Conservation (phyloP, 2,113 vertebrate genomes). For the Colinus virginianus region DNA sequence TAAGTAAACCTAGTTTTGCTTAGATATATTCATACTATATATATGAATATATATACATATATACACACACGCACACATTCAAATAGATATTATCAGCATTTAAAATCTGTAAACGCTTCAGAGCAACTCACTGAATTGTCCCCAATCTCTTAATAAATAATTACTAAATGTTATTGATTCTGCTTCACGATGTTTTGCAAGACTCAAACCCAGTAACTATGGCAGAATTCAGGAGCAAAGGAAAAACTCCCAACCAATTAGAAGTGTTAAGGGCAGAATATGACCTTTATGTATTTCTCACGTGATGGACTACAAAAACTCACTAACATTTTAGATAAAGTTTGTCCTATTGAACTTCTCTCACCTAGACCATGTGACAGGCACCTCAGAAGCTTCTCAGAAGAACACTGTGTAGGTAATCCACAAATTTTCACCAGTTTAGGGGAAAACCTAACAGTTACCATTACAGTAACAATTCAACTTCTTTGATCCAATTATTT, state of each 20-base stretch:
- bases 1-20: background rate
- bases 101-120: background rate
- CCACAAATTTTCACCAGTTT: background rate
- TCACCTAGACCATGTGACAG: background rate
- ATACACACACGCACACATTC: background rate
- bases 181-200: constrained; percentile 45
- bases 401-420: background rate
- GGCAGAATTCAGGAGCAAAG: constrained; percentile 57
- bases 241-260: constrained; percentile 54
- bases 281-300: constrained; percentile 24
- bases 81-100: background rate
- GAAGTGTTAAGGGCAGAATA: constrained; percentile 61
- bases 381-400: background rate
- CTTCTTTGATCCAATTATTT: background rate
- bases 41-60: background rate
- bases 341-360: background rate
- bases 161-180: constrained; percentile 1
- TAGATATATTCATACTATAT: fast-evolving
- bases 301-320: background rate
- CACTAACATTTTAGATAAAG: background rate
- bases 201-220: constrained; percentile 60
- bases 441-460: background rate
- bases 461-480: background rate
- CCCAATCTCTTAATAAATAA: constrained; percentile 21
- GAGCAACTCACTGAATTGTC: background rate